These are phyloP conservation scores for Heliothis virescens DNA, from an alignment of 1,140 invertebrate species.

Conservation along the genomic window DNA sequence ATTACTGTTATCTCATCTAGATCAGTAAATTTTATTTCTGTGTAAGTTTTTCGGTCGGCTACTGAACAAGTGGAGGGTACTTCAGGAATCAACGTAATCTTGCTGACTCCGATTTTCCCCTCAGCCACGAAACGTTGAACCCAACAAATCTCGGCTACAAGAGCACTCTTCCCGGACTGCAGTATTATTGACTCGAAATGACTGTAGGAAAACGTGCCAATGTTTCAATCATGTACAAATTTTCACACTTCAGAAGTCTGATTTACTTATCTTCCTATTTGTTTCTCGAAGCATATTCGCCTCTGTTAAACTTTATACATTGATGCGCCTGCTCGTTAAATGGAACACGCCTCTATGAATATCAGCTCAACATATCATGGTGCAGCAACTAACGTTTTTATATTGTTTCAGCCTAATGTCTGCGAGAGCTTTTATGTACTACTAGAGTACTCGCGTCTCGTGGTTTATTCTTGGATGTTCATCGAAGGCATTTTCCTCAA, in stretches of 20 bases:
- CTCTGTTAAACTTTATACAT: too few species aligned
- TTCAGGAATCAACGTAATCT: slow-evolving; percentile 9
- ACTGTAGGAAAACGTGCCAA: slow-evolving; percentile 4
- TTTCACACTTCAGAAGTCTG: too few species aligned
- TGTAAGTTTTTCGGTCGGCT: background rate
- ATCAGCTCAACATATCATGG: background rate
- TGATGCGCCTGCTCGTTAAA: too few species aligned
- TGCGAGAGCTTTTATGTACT: background rate
- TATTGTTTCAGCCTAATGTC: slow-evolving; percentile 11
- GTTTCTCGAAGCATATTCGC: background rate
- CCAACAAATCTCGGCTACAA: background rate
- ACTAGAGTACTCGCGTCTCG: slow-evolving; percentile 8
- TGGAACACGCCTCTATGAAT: too few species aligned
- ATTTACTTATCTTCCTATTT: too few species aligned
- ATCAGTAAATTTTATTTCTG: too few species aligned
- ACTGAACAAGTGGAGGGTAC: slow-evolving; percentile 4
- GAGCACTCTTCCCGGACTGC: slow-evolving; percentile 5
- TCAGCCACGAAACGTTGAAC: slow-evolving; percentile 11
- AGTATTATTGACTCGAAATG: background rate
- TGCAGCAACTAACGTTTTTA: background rate
- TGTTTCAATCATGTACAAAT: background rate
- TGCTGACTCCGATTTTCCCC: slow-evolving; percentile 17
- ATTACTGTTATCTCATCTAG: too few species aligned
- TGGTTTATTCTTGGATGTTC: slow-evolving; percentile 34
- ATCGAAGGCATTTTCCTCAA: slow-evolving; percentile 35